Percentiles rank a stretch among this genome's conserved stretches.
Evolutionary conservation across 64 coral and sea anemone species (phyloP).

Genomic region (Hydrozoanthus tunicans): DNA sequence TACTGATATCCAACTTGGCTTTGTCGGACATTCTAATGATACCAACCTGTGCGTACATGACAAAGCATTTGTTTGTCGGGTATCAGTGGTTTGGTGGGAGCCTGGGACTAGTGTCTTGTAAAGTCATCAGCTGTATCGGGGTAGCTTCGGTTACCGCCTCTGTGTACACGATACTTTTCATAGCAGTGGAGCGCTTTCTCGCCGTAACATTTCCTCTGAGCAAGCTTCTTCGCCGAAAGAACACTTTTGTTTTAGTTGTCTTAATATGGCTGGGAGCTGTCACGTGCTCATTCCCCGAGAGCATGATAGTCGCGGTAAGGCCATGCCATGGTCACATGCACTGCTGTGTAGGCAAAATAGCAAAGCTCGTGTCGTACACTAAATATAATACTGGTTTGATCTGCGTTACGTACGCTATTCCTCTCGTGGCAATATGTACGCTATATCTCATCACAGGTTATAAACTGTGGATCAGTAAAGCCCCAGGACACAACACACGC

Average conservation of each 20-base stretch:
- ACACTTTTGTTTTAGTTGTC: not conserved
- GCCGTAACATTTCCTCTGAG: slow-evolving; percentile 19
- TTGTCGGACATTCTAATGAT: slow-evolving; percentile 35
- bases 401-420: not conserved
- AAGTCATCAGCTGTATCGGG: not conserved
- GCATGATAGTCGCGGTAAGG: slow-evolving; percentile 3
- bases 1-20: slow-evolving; percentile 25
- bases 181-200: slow-evolving; percentile 19
- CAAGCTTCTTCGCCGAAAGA: not conserved
- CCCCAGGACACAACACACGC: not conserved
- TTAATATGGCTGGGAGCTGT: slow-evolving; percentile 40
- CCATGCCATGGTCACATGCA: slow-evolving; percentile 5
- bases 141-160: not conserved
- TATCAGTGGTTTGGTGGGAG: slow-evolving; percentile 27
- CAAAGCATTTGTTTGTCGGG: slow-evolving; percentile 19
- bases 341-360: not conserved
- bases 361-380: not conserved
- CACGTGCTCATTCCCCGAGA: slow-evolving; percentile 1
- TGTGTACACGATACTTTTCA: slow-evolving; percentile 26
- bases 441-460: slow-evolving; percentile 17
- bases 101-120: not conserved
- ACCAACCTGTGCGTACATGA: slow-evolving; percentile 12
- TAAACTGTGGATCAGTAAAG: slow-evolving; percentile 6
- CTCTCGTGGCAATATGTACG: slow-evolving; percentile 6
- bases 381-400: slow-evolving; percentile 11